These are phyloP conservation scores for Phrynosoma platyrhinos DNA, from an alignment of 2,113 vertebrate genomes.

Conservation along the genomic window DNA sequence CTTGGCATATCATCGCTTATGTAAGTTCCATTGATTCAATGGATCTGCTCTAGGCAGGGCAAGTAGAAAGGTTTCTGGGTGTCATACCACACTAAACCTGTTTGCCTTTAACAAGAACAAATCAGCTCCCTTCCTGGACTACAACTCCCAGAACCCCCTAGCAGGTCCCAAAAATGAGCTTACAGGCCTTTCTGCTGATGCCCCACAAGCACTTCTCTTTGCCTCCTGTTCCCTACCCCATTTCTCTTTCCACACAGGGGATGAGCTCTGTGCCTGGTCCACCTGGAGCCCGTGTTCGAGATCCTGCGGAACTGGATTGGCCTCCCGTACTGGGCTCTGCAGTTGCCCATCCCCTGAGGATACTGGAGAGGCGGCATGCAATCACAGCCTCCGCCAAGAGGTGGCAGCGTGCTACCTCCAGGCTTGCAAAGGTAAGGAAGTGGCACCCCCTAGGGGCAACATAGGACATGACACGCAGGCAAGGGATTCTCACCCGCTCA, in stretches of 20 bases:
- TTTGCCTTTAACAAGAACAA: too few species aligned
- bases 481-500: background rate
- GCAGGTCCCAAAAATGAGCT: background rate
- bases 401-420: slow-evolving; percentile 82
- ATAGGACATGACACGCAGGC: background rate
- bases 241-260: background rate
- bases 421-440: slow-evolving; percentile 80
- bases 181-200: too few species aligned
- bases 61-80: too few species aligned
- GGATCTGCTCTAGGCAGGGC: too few species aligned
- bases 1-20: too few species aligned
- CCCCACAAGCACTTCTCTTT: background rate
- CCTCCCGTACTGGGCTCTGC: slow-evolving; percentile 76
- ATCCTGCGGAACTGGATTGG: slow-evolving; percentile 83
- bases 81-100: too few species aligned
- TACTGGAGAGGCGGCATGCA: slow-evolving; percentile 64
- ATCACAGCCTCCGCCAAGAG: slow-evolving; percentile 66
- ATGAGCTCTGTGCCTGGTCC: slow-evolving; percentile 81
- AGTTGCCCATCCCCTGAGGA: slow-evolving; percentile 71
- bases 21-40: too few species aligned
- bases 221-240: too few species aligned
- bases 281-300: slow-evolving; percentile 84
- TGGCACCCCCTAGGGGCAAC: background rate
- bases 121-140: too few species aligned
- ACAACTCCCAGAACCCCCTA: background rate